phyloP scores from a whole-genome alignment of 2,888 invertebrate genomes.

The Sphecodes monilicornis region DNA sequence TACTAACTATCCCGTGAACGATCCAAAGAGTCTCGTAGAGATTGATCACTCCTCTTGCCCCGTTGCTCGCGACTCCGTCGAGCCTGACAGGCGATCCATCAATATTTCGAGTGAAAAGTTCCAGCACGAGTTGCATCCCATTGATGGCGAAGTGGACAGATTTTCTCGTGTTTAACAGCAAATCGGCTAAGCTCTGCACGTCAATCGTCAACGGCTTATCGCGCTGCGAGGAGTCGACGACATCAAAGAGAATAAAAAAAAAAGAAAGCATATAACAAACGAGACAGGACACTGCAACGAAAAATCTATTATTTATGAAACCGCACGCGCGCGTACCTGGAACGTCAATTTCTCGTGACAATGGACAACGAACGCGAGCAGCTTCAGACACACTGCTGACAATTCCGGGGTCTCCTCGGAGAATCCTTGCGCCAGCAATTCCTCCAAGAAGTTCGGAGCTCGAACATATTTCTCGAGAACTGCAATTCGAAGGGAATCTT shows the following conservation, averaged over 20 bases:
- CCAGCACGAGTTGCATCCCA: slow-evolving; percentile 58
- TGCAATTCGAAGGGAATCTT: slow-evolving; percentile 32
- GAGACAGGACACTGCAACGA: background rate
- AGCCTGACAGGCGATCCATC: slow-evolving; percentile 48
- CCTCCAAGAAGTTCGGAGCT: slow-evolving; percentile 46
- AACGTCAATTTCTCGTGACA: slow-evolving; percentile 46
- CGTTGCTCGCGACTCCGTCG: slow-evolving; percentile 7
- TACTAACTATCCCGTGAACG: slow-evolving; percentile 60
- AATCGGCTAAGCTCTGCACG: slow-evolving; percentile 49
- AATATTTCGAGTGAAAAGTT: slow-evolving; percentile 59
- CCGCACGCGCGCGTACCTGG: slow-evolving; percentile 39
- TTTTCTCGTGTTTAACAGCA: slow-evolving; percentile 46
- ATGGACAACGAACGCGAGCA: slow-evolving; percentile 64
- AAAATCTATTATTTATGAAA: slow-evolving; percentile 28
- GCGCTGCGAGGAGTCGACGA: slow-evolving; percentile 49
- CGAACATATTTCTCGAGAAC: slow-evolving; percentile 63
- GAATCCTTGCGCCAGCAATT: slow-evolving; percentile 57
- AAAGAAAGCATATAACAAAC: background rate
- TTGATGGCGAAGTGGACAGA: slow-evolving; percentile 35
- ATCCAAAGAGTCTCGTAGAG: slow-evolving; percentile 56
- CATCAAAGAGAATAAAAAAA: background rate
- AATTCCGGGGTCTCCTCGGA: slow-evolving; percentile 53
- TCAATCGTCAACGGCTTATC: slow-evolving; percentile 50
- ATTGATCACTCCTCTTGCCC: slow-evolving; percentile 45
- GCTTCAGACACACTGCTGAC: slow-evolving; percentile 57